Evolutionary conservation across 2,888 invertebrate genomes (phyloP).

Genomic region (Drosophila recens): DNA sequence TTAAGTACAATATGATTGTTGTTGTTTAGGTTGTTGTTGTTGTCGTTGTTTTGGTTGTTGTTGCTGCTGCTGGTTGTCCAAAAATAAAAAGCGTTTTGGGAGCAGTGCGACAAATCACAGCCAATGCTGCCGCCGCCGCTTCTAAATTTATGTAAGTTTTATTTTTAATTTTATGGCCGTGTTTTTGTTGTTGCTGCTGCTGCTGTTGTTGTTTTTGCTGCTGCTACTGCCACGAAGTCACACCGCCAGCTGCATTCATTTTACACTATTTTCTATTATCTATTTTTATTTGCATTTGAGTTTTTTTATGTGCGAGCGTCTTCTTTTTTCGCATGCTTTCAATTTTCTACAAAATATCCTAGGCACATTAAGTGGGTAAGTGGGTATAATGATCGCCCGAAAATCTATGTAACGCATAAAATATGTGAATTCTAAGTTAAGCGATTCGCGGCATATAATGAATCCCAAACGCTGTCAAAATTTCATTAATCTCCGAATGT

Average conservation of each 20-base stretch:
- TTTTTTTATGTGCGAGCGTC: conserved; percentile 47
- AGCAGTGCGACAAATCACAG: conserved; percentile 70
- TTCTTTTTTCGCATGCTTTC: conserved; percentile 37
- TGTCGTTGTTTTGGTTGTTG: conserved; percentile 9
- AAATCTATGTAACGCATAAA: neutral
- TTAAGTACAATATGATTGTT: conserved; percentile 5
- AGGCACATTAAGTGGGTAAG: neutral
- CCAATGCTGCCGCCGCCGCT: conserved; percentile 38
- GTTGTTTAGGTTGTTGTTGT: conserved; percentile 6
- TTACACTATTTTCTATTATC: conserved; percentile 60
- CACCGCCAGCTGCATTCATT: conserved; percentile 57
- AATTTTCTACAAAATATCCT: conserved; percentile 11
- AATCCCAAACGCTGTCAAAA: no score
- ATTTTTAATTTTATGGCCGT: conserved; percentile 74
- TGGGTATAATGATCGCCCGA: neutral
- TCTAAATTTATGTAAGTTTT: conserved; percentile 81
- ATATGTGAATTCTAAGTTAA: neutral
- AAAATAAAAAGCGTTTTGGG: conserved; percentile 77
- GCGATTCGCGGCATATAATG: no score
- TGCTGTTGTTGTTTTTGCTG: conserved; percentile 13
- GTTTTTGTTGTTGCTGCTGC: conserved; percentile 37
- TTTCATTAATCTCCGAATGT: no score
- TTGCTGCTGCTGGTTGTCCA: conserved; percentile 55
- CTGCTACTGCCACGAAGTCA: conserved; percentile 53
- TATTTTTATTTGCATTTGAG: conserved; percentile 57